Percentiles rank a stretch among this genome's conserved stretches.
Evolutionary conservation across 2,888 invertebrate species (phyloP).

Genomic region (Epistrophe grossulariae): DNA sequence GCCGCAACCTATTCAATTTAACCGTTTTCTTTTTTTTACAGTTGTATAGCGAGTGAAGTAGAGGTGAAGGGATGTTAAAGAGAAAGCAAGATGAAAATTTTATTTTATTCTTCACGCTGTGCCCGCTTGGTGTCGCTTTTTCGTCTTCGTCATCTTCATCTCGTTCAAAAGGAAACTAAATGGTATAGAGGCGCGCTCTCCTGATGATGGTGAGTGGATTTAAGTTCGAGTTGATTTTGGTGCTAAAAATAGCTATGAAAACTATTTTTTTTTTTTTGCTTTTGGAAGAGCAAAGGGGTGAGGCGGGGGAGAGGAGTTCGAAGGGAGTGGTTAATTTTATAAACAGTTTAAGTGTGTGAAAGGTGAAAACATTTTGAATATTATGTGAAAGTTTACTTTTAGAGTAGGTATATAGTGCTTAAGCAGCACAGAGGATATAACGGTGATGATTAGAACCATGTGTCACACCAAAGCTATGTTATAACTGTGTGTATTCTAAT

Average conservation of each 20-base stretch:
- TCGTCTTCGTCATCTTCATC: neutral
- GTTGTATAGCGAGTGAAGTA: too few species aligned
- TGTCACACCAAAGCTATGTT: slow-evolving; percentile 36
- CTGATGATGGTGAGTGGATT: neutral
- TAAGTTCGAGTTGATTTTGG: slow-evolving; percentile 58
- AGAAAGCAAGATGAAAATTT: slow-evolving; percentile 3
- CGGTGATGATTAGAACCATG: slow-evolving; percentile 59
- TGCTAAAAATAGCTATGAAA: slow-evolving; percentile 63
- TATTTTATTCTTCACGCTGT: slow-evolving; percentile 7
- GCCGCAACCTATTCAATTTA: slow-evolving; percentile 72
- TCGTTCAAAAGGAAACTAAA: slow-evolving; percentile 65
- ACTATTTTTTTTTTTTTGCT: slow-evolving; percentile 47
- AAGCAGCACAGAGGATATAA: neutral
- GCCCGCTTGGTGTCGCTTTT: slow-evolving; percentile 2
- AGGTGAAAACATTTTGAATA: slow-evolving; percentile 51
- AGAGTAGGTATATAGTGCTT: slow-evolving; percentile 25
- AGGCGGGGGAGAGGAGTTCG: too few species aligned
- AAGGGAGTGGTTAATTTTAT: slow-evolving; percentile 36
- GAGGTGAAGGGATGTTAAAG: neutral
- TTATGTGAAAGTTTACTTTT: slow-evolving; percentile 31
- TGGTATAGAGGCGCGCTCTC: neutral
- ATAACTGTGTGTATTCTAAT: slow-evolving; percentile 21
- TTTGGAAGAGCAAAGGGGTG: too few species aligned
- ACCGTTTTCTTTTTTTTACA: slow-evolving; percentile 32
- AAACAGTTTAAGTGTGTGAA: neutral